Base-by-base conservation (phyloP, 1,140 invertebrate genomes). In the Neelides sp. region DNA sequence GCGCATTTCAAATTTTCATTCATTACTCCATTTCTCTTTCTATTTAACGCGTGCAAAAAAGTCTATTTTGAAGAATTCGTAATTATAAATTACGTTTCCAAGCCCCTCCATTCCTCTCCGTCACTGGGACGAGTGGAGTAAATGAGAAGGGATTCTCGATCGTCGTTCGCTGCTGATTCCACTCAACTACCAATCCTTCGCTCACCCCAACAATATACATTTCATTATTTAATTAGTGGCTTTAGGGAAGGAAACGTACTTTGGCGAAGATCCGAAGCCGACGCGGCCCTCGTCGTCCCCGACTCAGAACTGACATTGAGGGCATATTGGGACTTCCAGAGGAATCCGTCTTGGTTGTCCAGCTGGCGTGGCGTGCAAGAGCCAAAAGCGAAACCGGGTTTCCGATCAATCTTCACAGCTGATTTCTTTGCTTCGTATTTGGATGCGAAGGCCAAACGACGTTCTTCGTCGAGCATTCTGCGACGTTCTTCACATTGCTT, bases 291-390 rank as follows among this genome's bases (percentile, higher is more conserved):
- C 8, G 46, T 24, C 8, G 41, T n/a, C 13, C 45, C 40, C 4
- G 54, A 50, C 19, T 45, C 44, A 19, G 24, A 37, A 12, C 49
- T 15, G 4, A 51, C 42, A 35, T 53, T 60, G 15, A 60, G 39
- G 44, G 57, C 57, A 46, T 54, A 57, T 20, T 54, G 52, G n/a
- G 54, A 57, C 52, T 60, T 60, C 58, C 58, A 60, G 7, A 57
- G 37, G 30, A 48, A 54, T 41, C 58, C 58, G 36, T 60, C 58
- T 17, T 54, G 40, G 48, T 60, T 60, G 37, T 60, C 58, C 2
- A 60, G 39, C 7, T 57, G 34, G 27, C 58, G 35, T 8, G 58
- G 58, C 4, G 58, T 60, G 30, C 58, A 60, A 20, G 54, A 57
- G 0, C 58, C 58, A 41, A 60, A 60, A 8, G 58, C 58, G 37